Evolutionary conservation across 2,888 invertebrate species (phyloP), one percentile per base, ranked within the genome.

Genomic region (Caenorhabditis panamensis): DNA sequence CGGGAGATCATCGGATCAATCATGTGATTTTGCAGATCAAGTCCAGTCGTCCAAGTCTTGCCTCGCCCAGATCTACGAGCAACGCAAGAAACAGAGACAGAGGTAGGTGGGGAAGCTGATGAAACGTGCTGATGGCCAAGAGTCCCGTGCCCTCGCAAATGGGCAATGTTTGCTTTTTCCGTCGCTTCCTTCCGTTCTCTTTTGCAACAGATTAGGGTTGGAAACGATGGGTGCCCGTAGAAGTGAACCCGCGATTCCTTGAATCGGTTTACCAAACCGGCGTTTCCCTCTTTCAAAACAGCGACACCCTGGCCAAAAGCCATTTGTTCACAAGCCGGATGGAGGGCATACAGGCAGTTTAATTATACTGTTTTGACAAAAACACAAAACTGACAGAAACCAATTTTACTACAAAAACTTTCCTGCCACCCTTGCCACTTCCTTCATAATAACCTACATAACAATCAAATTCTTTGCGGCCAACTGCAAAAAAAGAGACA

Each of bases 11-110:
- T 22, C 36, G 37, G 47, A 54, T 41, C 31, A 47, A 36, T 24
- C 36, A n/a, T 28, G 8, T 31, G 24, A 26, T 63, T 82, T 84
- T 44, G 13, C 82, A 84, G 84, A 84, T 67, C 84, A 84, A 83
- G 84, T 84, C 24, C 83, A 82, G 67, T 82, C 84, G 9, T 82
- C 83, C 20, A 80, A 82, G 58, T 73, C 79, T n/a, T 84, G 84
- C 37, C 78, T 84, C 31, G 80, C 84, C n/a, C 84, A 84, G 61
- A 84, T 84, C 59, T 84, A 84, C 47, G 84, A 84, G 68, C 83
- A 84, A 61, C 56, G 84, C 24, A 84, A 84, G 51, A 83, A 83
- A 37, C 84, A 84, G 49, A 71, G 84, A 66, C 84, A 83, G 78
- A 41, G 84, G 84, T 84, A 41, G 56, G 63, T 62, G 26, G 24